Percentiles rank a stretch among this genome's conserved stretches.
phyloP scores from a whole-genome alignment of 2,113 vertebrate genomes.

The Callithrix jacchus region DNA sequence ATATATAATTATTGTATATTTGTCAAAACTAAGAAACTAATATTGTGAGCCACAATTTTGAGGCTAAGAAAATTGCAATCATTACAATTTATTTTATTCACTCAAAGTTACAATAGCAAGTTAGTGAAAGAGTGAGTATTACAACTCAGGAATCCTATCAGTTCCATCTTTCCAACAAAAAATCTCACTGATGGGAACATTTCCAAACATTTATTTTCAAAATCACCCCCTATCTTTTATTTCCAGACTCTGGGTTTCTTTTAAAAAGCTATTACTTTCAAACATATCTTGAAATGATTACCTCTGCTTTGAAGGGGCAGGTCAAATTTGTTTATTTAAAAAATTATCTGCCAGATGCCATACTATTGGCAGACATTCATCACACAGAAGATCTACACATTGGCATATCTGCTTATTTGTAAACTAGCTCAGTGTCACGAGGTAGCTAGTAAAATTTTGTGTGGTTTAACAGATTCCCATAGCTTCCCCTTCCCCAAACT shows the following conservation, averaged over 20 bases:
- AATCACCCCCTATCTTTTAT: background rate
- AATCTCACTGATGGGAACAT: background rate
- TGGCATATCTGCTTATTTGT: background rate
- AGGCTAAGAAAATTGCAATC: background rate
- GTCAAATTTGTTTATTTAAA: background rate
- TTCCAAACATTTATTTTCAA: conserved; percentile 1
- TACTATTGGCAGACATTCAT: background rate
- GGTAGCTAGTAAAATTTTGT: background rate
- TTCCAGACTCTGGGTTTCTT: background rate
- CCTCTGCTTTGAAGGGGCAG: background rate
- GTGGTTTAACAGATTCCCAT: background rate
- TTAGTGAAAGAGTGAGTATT: background rate
- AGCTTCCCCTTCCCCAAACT: background rate
- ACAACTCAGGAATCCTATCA: background rate
- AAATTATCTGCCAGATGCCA: background rate
- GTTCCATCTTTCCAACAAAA: background rate
- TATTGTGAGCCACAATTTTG: background rate
- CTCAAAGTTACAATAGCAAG: background rate
- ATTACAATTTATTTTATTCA: background rate
- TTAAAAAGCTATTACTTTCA: background rate
- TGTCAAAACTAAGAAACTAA: background rate
- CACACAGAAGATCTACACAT: background rate
- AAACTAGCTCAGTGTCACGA: background rate
- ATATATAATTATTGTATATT: background rate
- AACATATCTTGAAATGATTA: background rate